Percentiles rank a stretch among this genome's conserved stretches.
These are phyloP conservation scores for Austrolebias charrua DNA, from an alignment of 2,797 vertebrate genomes.

Conservation along the genomic window DNA sequence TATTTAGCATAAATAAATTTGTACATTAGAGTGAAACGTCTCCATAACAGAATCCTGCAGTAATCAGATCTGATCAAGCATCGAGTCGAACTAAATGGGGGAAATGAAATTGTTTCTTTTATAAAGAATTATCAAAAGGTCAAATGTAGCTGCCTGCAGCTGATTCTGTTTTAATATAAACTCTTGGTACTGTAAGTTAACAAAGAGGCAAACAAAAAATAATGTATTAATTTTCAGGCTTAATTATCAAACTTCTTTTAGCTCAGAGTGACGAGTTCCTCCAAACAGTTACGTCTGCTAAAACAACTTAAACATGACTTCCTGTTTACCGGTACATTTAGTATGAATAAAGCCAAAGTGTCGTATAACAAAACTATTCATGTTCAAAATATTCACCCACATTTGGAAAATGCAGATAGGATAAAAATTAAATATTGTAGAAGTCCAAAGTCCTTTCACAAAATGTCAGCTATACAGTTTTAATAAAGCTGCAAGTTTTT, in stretches of 20 bases:
- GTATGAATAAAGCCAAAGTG: background rate
- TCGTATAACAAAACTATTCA: slow-evolving; percentile 3
- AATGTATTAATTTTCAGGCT: background rate
- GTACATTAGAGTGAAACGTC: background rate
- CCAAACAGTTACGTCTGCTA: background rate
- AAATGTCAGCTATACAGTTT: slow-evolving; percentile 10
- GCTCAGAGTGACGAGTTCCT: background rate
- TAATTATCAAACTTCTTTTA: slow-evolving; percentile 2
- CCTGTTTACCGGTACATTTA: slow-evolving; percentile 14
- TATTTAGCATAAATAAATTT: background rate
- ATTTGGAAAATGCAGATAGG: slow-evolving; percentile 14
- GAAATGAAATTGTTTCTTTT: too few relatives aligned
- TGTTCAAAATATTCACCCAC: slow-evolving; percentile 3
- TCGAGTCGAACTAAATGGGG: too few relatives aligned
- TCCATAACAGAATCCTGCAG: background rate
- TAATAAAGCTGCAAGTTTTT: background rate
- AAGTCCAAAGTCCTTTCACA: slow-evolving; percentile 7
- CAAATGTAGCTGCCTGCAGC: background rate
- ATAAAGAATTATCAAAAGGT: too few relatives aligned
- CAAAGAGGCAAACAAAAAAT: background rate
- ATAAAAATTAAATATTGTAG: slow-evolving; percentile 19
- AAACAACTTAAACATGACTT: slow-evolving; percentile 11
- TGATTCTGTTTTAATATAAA: background rate
- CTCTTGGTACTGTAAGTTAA: background rate
- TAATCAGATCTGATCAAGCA: too few relatives aligned